Percentiles rank a stretch among this genome's conserved stretches.
Conservation (phyloP, 2,113 vertebrate genomes). For the Asarcornis scutulata region DNA sequence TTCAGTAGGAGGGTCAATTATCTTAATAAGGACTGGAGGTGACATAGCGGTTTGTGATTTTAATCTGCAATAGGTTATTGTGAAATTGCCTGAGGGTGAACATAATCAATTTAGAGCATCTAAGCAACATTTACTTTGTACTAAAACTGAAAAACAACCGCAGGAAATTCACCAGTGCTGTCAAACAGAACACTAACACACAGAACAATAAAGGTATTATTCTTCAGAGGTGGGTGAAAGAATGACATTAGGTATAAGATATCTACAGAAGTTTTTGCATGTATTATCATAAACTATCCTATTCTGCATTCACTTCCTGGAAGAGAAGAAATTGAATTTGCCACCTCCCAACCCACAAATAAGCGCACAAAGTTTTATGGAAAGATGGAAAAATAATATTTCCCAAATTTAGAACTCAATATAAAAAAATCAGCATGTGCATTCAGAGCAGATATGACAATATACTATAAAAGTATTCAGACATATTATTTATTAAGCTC, state of each 20-base stretch:
- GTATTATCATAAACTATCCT: neutral
- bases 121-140: slow-evolving; percentile 46
- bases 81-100: slow-evolving; percentile 30
- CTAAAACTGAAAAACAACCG: slow-evolving; percentile 40
- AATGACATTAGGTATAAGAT: neutral
- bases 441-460: neutral
- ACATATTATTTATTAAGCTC: slow-evolving; percentile 8
- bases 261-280: neutral
- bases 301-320: neutral
- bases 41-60: slow-evolving; percentile 51
- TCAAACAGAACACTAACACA: slow-evolving; percentile 1
- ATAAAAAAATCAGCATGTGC: neutral
- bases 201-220: neutral
- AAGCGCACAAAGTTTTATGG: neutral
- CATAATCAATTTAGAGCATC: slow-evolving; percentile 50
- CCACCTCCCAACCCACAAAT: neutral
- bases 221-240: neutral
- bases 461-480: neutral
- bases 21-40: slow-evolving; percentile 32
- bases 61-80: slow-evolving; percentile 52
- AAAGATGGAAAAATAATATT: neutral
- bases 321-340: neutral
- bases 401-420: neutral
- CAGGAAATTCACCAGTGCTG: neutral
- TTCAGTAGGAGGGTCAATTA: slow-evolving; percentile 48